These are phyloP conservation scores for Enhydra lutris DNA, from an alignment of 2,113 vertebrate species.

Conservation along the genomic window DNA sequence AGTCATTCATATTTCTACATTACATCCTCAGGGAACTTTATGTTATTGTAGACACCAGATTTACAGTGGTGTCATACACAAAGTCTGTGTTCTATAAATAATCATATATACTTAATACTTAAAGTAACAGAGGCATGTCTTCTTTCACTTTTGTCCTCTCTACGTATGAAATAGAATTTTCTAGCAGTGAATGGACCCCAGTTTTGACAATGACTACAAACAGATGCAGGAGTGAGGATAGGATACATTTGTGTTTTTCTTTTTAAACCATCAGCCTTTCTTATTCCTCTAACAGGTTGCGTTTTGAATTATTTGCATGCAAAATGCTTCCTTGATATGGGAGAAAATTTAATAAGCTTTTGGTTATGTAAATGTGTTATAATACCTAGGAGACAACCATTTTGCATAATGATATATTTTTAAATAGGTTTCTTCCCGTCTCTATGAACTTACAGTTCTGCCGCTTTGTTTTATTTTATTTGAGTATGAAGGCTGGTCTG, in stretches of 20 bases:
- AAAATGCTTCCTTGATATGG: not conserved
- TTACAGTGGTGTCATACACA: not conserved
- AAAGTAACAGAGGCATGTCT: not conserved
- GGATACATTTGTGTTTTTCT: not conserved
- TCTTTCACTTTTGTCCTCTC: not conserved
- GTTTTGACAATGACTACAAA: not conserved
- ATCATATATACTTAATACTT: not conserved
- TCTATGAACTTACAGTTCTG: not conserved
- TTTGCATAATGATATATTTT: conserved; percentile 24
- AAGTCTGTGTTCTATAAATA: not conserved
- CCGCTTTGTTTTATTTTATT: not conserved
- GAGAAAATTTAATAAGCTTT: not conserved
- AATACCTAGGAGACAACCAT: not conserved
- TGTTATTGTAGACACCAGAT: not conserved
- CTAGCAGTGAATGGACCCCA: not conserved
- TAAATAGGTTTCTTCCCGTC: conserved; percentile 1
- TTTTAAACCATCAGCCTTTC: not conserved
- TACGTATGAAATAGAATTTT: not conserved
- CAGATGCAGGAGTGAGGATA: not conserved
- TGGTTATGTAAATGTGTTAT: not conserved
- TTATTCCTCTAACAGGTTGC: conserved; percentile 1
- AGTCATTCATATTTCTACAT: not conserved
- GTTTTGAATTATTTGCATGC: conserved; percentile 6
- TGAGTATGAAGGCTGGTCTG: not conserved
- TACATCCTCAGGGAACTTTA: not conserved